These are phyloP conservation scores for Lobophora halterata DNA, from an alignment of 2,888 invertebrate species.

Conservation along the genomic window DNA sequence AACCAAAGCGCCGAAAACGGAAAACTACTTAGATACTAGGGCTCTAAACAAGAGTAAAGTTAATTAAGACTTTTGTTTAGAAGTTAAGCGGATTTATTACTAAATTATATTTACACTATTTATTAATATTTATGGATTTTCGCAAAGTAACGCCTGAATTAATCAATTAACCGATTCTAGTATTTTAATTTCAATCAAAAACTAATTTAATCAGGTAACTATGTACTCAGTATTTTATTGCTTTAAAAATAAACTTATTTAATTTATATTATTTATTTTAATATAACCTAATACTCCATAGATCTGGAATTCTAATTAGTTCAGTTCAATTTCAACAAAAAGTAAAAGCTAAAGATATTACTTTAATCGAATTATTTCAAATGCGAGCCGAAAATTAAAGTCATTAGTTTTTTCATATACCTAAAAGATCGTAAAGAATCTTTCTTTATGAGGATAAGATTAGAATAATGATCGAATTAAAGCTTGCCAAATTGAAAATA, in stretches of 20 bases:
- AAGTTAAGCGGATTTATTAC: too few species aligned
- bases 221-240: too few species aligned
- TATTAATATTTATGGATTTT: too few species aligned
- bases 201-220: too few species aligned
- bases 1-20: too few species aligned
- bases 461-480: conserved; percentile 53
- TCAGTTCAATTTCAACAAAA: conserved; percentile 25
- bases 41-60: too few species aligned
- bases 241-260: conserved; percentile 1
- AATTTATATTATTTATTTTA: conserved; percentile 5
- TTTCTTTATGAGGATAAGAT: conserved; percentile 36
- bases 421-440: conserved; percentile 29
- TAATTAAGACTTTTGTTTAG: too few species aligned
- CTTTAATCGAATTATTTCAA: conserved; percentile 28
- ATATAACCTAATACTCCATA: conserved; percentile 8
- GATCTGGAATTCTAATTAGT: conserved; percentile 26
- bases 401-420: conserved; percentile 29
- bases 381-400: conserved; percentile 28
- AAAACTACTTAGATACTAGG: too few species aligned
- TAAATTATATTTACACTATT: too few species aligned
- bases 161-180: too few species aligned
- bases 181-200: too few species aligned
- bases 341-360: conserved; percentile 22
- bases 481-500: conserved; percentile 78
- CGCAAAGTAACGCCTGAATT: too few species aligned